Base-by-base conservation (phyloP, 2,888 invertebrate genomes). In the Cantharis nigra region DNA sequence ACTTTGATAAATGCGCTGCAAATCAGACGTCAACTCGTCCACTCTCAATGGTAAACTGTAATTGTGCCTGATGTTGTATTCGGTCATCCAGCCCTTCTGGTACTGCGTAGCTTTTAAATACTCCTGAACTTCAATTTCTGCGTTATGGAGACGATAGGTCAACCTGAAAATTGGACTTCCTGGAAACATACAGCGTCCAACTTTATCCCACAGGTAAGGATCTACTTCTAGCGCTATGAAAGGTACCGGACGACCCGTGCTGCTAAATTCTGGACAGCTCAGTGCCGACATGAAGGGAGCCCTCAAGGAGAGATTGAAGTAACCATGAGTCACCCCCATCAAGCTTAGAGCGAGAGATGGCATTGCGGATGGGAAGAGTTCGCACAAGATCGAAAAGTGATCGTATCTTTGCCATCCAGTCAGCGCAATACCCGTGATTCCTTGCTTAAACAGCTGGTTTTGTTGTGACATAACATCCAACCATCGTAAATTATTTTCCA, bases 401-500 rank as follows among this genome's bases (percentile, higher is more conserved):
- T 94, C 94, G 83, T 93, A 94, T 80, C 92, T 88, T 81, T 91
- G 91, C 92, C 92, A 92, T 4, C 92, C 92, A 9, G 92, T 92
- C 14, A 92, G 78, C 2, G 88, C 90, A 71, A 92, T 89, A 3
- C 92, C 92, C 26, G 89, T 85, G 77, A 92, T 89, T 23, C 90
- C 90, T 9, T 87, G 85, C 72, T 88, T 88, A 83, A 91, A 92
- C 81, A 90, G 89, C 0, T 89, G 87, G 1, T 89, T 88, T 85
- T 93, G 92, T 79, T 90, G 90, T 1, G 90, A 89, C 89, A 93
- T 95, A 3, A 92, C 91, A 71, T 92, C 92, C 79, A 93, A 85
- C 94, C 94, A 94, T 71, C 92, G 89, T 78, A 93, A 87, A 84
- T 93, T 93, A 84, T 94, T 94, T 84, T 94, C 93, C 71, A 94